Evolutionary conservation across 2,888 invertebrate genomes (phyloP), one percentile per base, ranked within the genome.

Genomic region (Ctenicera cuprea): DNA sequence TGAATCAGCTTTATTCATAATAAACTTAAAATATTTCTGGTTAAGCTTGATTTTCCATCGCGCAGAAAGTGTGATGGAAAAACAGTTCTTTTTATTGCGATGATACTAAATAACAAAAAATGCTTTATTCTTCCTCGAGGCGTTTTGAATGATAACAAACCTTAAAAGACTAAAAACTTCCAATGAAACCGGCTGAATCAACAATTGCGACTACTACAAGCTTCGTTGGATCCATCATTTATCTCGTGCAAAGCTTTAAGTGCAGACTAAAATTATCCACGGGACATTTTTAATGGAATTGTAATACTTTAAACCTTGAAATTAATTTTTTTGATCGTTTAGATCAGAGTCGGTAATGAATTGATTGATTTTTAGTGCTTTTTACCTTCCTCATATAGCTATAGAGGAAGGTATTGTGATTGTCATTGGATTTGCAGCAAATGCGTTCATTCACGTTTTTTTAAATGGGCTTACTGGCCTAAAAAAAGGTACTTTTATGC

Each of bases 131-230:
- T 14, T 43, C 41, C 16, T 45, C 18, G 18, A 14, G 5, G 14
- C 41, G 41, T 43, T 43, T n/a, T 14, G n/a, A 14, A 8, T 45
- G 45, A 45, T 45, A 45, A 45, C 8, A 45, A 18, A 45, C 18
- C 18, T 45, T 33, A 33, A 45, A 14, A n/a, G 48, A 52, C n/a
- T 52, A 52, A 52, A 52, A 54, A 54, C 30, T n/a, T n/a, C n/a
- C 30, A 38, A 59, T 38, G 59, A 59, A 38, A 38, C 41, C 11
- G 14, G 38, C 59, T 59, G 38, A 59, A 59, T 41, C 38, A 59
- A 59, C 59, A 59, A 41, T 9, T 59, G 38, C 16, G 37, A 20
- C 38, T 20, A 59, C 30, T 37, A 18, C 37, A 57, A 37, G 38
- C 20, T n/a, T 30, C 33, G 26, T 52, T 52, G 52, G 12, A 7